These are phyloP conservation scores for Propithecus deckenii DNA, from an alignment of 2,797 vertebrate genomes.

Conservation along the genomic window DNA sequence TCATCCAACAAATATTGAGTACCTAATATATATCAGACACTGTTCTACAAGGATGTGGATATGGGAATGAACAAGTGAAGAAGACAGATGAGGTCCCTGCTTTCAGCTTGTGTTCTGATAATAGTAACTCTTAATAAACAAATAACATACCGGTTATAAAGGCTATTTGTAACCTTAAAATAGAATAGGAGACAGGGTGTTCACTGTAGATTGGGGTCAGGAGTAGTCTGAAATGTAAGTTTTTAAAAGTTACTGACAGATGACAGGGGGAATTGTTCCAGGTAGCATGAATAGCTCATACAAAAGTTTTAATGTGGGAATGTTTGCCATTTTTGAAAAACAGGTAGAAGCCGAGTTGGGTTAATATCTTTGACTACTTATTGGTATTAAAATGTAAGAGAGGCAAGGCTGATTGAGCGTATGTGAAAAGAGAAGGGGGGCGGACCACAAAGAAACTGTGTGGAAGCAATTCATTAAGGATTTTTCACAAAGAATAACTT, in stretches of 20 bases:
- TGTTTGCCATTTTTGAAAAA: background rate
- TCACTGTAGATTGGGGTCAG: background rate
- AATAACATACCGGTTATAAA: background rate
- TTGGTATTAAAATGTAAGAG: background rate
- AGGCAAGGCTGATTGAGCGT: background rate
- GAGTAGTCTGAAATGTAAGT: background rate
- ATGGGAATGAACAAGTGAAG: background rate
- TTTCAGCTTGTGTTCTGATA: background rate
- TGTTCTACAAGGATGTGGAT: background rate
- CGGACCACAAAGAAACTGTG: background rate
- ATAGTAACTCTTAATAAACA: background rate
- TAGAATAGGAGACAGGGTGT: background rate
- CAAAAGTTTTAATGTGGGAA: background rate
- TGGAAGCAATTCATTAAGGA: background rate
- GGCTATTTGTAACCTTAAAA: background rate
- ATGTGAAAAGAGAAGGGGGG: background rate
- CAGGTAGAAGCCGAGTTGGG: background rate
- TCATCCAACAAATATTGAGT: background rate
- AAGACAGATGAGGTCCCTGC: background rate
- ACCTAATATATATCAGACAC: background rate
- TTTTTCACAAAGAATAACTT: background rate
- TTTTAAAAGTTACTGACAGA: background rate
- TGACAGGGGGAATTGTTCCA: background rate
- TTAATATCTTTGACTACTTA: background rate
- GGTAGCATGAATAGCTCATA: background rate